Conservation (phyloP, 2,797 vertebrate genomes). For the Gymnoscopelus braueri region DNA sequence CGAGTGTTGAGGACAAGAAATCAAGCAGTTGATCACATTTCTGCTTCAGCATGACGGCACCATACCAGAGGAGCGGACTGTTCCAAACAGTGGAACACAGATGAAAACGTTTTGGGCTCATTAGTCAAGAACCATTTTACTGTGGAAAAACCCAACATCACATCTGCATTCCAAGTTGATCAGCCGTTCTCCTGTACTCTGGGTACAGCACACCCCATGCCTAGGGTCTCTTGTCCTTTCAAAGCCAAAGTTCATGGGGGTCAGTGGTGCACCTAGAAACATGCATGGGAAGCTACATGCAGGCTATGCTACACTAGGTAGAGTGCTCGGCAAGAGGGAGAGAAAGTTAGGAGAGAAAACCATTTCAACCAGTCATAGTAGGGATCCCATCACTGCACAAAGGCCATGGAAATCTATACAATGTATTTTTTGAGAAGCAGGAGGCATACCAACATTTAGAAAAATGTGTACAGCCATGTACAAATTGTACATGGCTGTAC, state of each 20-base stretch:
- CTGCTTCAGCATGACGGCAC: too few species aligned
- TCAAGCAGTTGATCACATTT: neutral
- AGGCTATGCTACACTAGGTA: conserved; percentile 43
- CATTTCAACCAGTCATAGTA: neutral
- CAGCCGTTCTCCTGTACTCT: conserved; percentile 8
- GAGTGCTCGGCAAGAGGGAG: conserved; percentile 35
- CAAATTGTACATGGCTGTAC: too few species aligned
- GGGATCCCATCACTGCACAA: conserved; percentile 33
- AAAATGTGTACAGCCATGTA: too few species aligned
- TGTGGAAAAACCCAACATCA: conserved; percentile 2
- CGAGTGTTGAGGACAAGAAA: neutral
- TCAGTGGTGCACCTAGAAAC: conserved; percentile 35
- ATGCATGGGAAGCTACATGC: conserved; percentile 58
- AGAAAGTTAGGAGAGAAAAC: conserved; percentile 14
- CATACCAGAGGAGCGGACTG: too few species aligned
- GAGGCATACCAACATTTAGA: too few species aligned
- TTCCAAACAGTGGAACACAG: too few species aligned
- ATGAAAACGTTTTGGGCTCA: too few species aligned
- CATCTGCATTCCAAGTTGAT: conserved; percentile 6
- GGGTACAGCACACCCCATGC: neutral
- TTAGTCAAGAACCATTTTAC: too few species aligned
- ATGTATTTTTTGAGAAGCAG: too few species aligned
- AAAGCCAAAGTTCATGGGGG: conserved; percentile 23
- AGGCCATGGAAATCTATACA: conserved; percentile 21
- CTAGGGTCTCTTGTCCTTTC: neutral